These are phyloP conservation scores for Hoplodrina blanda DNA, from an alignment of 2,888 invertebrate genomes.

Conservation along the genomic window DNA sequence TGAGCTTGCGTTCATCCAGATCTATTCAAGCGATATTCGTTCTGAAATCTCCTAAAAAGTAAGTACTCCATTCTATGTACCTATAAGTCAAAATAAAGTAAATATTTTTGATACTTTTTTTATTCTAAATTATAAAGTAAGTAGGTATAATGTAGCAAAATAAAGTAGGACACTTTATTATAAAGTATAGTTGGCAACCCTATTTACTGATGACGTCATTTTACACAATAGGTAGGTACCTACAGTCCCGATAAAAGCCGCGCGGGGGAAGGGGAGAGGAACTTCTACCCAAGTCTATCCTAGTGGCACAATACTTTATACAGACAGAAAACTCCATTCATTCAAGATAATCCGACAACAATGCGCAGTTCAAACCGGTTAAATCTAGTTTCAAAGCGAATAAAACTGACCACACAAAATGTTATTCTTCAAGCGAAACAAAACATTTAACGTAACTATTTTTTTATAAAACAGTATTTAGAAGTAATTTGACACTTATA, in stretches of 20 bases:
- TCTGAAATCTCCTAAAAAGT: no score
- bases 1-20: no score
- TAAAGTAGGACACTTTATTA: no score
- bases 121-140: no score
- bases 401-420: conserved; percentile 9
- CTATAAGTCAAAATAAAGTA: no score
- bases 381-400: conserved; percentile 34
- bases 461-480: background rate
- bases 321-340: conserved; percentile 34
- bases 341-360: conserved; percentile 44
- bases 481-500: background rate
- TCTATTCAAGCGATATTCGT: no score
- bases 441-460: background rate
- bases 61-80: no score
- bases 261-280: background rate
- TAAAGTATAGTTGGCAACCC: no score
- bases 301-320: conserved; percentile 21
- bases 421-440: background rate
- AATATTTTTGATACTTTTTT: no score
- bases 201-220: conserved; percentile 19
- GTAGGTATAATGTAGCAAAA: no score
- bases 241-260: background rate
- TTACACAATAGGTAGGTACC: background rate
- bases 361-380: conserved; percentile 29
- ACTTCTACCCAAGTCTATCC: conserved; percentile 18